phyloP scores from a whole-genome alignment of 2,797 vertebrate genomes.

The Austrolebias charrua region DNA sequence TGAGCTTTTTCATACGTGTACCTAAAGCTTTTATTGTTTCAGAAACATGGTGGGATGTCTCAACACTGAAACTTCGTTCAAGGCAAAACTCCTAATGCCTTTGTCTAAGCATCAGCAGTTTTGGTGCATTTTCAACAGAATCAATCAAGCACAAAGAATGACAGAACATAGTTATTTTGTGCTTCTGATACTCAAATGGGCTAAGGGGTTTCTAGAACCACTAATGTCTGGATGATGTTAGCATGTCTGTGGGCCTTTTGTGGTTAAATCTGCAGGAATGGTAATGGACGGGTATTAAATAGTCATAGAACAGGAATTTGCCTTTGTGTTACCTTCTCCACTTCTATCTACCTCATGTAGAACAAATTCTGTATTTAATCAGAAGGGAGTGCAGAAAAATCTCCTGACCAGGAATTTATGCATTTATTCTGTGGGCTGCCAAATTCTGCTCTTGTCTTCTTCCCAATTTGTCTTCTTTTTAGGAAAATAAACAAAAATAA shows the following conservation, averaged over 20 bases:
- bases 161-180: slow-evolving; percentile 7
- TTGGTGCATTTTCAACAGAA: slow-evolving; percentile 17
- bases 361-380: slow-evolving; percentile 42
- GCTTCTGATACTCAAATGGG: slow-evolving; percentile 43
- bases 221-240: slow-evolving; percentile 42
- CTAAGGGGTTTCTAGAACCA: slow-evolving; percentile 46
- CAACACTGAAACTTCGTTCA: slow-evolving; percentile 32
- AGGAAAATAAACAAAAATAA: slow-evolving; percentile 48
- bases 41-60: slow-evolving; percentile 18
- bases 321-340: slow-evolving; percentile 26
- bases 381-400: slow-evolving; percentile 33
- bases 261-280: slow-evolving; percentile 40
- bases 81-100: slow-evolving; percentile 30
- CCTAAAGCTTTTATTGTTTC: slow-evolving; percentile 23
- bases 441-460: slow-evolving; percentile 33
- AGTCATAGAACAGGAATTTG: slow-evolving; percentile 31
- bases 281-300: slow-evolving; percentile 37
- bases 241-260: slow-evolving; percentile 19
- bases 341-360: slow-evolving; percentile 10
- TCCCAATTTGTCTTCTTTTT: slow-evolving; percentile 34
- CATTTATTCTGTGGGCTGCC: slow-evolving; percentile 42
- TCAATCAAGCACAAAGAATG: slow-evolving; percentile 28
- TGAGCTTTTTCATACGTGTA: too few relatives aligned
- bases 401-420: slow-evolving; percentile 52
- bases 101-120: slow-evolving; percentile 20